Evolutionary conservation across 2,797 vertebrate species (phyloP).

Genomic region (Melanotaenia maccullochi): DNA sequence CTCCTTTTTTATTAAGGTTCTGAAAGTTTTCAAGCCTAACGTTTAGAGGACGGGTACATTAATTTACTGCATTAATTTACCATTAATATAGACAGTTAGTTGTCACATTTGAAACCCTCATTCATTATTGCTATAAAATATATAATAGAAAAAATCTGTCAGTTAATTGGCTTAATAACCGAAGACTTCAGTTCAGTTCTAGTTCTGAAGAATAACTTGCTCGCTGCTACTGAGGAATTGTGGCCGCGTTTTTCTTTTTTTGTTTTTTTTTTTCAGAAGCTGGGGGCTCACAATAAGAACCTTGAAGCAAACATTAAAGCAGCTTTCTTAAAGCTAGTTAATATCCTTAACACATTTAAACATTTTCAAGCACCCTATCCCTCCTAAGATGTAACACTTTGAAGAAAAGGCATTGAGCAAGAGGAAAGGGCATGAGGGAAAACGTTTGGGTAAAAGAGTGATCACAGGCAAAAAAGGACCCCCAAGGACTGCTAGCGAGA

Average conservation of each 20-base stretch:
- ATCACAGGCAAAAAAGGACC: constrained; percentile 63
- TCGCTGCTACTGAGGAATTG: constrained; percentile 20
- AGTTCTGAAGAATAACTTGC: not conserved
- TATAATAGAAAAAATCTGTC: not conserved
- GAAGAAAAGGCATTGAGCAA: constrained; percentile 67
- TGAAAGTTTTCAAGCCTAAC: too few species aligned
- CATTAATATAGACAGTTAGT: too few species aligned
- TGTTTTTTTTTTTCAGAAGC: constrained; percentile 16
- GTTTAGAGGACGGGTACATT: too few species aligned
- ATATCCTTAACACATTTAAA: constrained; percentile 14
- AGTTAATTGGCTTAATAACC: not conserved
- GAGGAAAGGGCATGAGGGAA: constrained; percentile 70
- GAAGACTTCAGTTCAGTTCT: not conserved
- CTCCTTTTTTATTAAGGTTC: too few species aligned
- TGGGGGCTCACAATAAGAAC: constrained; percentile 7
- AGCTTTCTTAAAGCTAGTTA: constrained; percentile 22
- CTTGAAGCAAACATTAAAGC: constrained; percentile 24
- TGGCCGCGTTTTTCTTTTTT: constrained; percentile 49
- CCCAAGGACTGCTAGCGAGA: constrained; percentile 80
- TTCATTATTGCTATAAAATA: not conserved
- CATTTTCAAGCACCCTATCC: constrained; percentile 24
- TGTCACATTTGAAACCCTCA: not conserved
- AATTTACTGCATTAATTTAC: too few species aligned
- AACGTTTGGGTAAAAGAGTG: constrained; percentile 56
- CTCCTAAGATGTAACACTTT: constrained; percentile 25